Evolutionary conservation across 2,113 vertebrate species (phyloP).

Genomic region (Poicephalus gulielmi): DNA sequence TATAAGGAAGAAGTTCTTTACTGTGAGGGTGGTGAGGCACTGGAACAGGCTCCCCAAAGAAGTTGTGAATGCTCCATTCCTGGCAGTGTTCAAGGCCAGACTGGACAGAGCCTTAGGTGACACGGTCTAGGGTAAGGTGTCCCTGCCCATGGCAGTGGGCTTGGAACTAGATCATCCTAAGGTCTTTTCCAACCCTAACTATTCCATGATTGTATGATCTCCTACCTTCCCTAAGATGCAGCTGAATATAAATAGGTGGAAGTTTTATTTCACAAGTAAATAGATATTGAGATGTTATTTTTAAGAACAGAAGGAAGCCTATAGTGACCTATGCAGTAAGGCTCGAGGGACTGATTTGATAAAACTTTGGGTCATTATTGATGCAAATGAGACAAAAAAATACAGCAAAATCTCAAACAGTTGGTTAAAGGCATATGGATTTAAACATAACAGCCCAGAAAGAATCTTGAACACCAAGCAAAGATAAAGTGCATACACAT

Average conservation of each 20-base stretch:
- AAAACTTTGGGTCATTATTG: constrained; percentile 10
- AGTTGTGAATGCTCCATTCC: background rate
- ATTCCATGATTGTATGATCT: background rate
- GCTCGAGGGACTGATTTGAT: background rate
- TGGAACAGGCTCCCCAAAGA: background rate
- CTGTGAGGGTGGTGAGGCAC: background rate
- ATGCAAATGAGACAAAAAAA: background rate
- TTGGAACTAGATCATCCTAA: background rate
- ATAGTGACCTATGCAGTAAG: background rate
- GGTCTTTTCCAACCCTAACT: background rate
- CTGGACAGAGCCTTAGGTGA: background rate
- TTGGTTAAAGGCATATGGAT: background rate
- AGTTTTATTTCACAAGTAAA: background rate
- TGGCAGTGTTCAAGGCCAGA: background rate
- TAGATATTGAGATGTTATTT: background rate
- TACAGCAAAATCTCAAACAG: background rate
- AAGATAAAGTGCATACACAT: background rate
- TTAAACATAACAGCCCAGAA: background rate
- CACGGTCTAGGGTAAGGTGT: background rate
- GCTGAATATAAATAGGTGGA: background rate
- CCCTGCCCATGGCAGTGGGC: background rate
- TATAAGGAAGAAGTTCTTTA: background rate
- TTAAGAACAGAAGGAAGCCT: background rate
- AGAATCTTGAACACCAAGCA: background rate
- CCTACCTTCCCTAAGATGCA: background rate